These are phyloP conservation scores for Bombus consobrinus DNA, from an alignment of 1,140 invertebrate genomes.

Conservation along the genomic window DNA sequence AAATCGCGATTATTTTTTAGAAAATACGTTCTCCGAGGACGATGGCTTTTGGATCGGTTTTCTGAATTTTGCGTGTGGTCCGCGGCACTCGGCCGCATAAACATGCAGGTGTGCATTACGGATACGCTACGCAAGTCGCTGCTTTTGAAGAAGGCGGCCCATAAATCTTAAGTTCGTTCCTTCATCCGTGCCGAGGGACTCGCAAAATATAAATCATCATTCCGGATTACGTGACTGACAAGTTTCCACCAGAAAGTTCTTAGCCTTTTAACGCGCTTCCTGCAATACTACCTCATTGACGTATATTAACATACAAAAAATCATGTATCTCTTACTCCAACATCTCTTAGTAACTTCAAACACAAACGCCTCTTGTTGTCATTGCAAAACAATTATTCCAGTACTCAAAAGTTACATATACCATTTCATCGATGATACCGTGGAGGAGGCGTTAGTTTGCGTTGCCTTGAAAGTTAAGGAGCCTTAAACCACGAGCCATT, in stretches of 20 bases:
- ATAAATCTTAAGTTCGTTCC: slow-evolving; percentile 23
- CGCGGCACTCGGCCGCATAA: neutral
- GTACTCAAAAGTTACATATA: too few species aligned
- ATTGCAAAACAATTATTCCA: neutral
- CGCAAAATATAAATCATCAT: slow-evolving; percentile 18
- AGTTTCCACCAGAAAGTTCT: neutral
- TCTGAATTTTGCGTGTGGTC: neutral
- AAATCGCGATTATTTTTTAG: neutral
- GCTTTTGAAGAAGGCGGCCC: neutral
- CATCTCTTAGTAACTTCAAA: too few species aligned
- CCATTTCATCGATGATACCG: too few species aligned
- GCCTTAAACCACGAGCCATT: too few species aligned
- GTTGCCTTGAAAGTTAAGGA: too few species aligned
- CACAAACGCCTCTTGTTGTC: neutral
- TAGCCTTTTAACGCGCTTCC: neutral
- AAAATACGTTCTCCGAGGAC: too few species aligned
- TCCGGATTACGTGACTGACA: neutral
- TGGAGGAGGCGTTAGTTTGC: too few species aligned
- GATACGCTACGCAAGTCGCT: neutral
- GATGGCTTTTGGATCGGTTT: too few species aligned
- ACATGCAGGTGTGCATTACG: slow-evolving; percentile 20
- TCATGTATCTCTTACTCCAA: neutral
- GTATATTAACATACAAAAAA: neutral
- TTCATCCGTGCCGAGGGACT: neutral
- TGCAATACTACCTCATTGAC: neutral